Conservation (phyloP, 1,140 invertebrate genomes). For the Papilio machaon region DNA sequence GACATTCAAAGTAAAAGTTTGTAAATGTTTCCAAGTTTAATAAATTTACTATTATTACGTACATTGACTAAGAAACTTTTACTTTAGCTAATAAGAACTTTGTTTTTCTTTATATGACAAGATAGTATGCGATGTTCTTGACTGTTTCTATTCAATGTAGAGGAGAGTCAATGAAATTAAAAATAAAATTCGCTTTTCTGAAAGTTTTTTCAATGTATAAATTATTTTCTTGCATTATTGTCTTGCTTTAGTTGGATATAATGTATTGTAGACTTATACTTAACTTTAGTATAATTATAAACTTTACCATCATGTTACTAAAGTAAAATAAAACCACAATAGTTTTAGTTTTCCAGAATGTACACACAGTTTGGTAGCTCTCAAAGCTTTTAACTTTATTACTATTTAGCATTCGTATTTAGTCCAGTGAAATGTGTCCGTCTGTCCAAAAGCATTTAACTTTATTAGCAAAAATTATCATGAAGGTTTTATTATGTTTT, state of each 20-base stretch:
- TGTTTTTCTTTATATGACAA: not conserved
- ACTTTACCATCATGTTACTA: too few relatives aligned
- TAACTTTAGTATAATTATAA: too few relatives aligned
- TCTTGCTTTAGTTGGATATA: too few relatives aligned
- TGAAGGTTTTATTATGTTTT: not conserved
- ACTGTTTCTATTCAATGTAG: too few relatives aligned
- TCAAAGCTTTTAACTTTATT: not conserved
- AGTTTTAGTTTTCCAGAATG: not conserved
- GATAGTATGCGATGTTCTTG: too few relatives aligned
- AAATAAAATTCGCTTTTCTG: too few relatives aligned
- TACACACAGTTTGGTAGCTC: not conserved
- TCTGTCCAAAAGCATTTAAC: not conserved
- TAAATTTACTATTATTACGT: constrained; percentile 17
- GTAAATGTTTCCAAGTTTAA: not conserved
- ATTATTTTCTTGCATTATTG: too few relatives aligned
- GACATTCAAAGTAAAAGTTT: constrained; percentile 14
- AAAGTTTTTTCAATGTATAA: too few relatives aligned
- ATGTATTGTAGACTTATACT: too few relatives aligned
- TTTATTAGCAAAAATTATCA: not conserved
- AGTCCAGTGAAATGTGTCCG: not conserved
- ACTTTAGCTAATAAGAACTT: not conserved
- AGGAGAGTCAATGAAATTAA: too few relatives aligned
- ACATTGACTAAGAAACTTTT: not conserved
- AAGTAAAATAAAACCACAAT: not conserved
- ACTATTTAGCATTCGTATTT: constrained; percentile 7